Conservation (phyloP, 1,140 invertebrate species). For the Dreissena polymorpha region DNA sequence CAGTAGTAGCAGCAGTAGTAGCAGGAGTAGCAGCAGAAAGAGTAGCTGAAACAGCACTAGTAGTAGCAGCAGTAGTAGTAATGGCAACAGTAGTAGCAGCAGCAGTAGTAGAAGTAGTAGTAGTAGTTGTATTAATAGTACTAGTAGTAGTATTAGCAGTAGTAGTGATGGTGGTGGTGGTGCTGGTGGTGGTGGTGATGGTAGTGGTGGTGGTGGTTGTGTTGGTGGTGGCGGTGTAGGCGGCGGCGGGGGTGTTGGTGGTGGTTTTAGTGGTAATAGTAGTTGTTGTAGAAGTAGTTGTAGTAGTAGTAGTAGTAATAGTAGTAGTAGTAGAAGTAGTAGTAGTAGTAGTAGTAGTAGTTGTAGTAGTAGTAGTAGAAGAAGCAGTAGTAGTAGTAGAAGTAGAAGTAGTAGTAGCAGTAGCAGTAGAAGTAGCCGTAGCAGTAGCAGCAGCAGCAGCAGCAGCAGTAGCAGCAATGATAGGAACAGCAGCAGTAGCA, state of each 20-base stretch:
- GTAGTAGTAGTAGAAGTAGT: too few species aligned
- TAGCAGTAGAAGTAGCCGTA: too few species aligned
- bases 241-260: not conserved
- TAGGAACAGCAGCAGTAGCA: too few species aligned
- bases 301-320: too few species aligned
- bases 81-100: slow-evolving; percentile 2
- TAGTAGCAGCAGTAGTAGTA: slow-evolving; percentile 18
- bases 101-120: slow-evolving; percentile 4
- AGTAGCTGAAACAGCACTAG: not conserved
- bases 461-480: too few species aligned
- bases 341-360: too few species aligned
- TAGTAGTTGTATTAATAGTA: not conserved
- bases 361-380: too few species aligned
- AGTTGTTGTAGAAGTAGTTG: too few species aligned
- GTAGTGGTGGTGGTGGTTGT: not conserved
- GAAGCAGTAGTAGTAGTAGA: too few species aligned
- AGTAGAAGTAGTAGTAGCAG: too few species aligned
- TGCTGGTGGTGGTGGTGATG: not conserved
- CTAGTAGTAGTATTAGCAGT: not conserved
- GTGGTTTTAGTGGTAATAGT: not conserved
- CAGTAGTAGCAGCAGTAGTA: not conserved
- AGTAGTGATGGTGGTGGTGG: not conserved
- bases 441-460: too few species aligned
- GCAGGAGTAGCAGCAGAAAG: not conserved
- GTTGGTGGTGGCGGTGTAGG: not conserved